phyloP scores from a whole-genome alignment of 64 coral and sea anemone species.

The Platygyra sinensis region DNA sequence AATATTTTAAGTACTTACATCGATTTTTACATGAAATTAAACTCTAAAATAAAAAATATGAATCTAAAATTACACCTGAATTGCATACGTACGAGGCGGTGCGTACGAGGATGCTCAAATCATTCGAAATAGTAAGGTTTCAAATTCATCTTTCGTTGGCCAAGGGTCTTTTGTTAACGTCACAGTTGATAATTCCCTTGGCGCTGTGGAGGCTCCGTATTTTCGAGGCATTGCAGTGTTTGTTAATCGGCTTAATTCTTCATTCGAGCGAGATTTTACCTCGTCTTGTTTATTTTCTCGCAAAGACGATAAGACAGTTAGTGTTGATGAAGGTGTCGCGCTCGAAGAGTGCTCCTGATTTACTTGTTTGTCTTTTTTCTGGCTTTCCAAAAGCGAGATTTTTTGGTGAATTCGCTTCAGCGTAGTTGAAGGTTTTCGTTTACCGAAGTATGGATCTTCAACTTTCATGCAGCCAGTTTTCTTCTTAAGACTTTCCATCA shows the following conservation, averaged over 20 bases:
- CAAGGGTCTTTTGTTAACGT: background rate
- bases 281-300: background rate
- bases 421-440: constrained; percentile 48
- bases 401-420: constrained; percentile 60
- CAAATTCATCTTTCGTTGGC: constrained; percentile 61
- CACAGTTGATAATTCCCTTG: background rate
- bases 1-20: background rate
- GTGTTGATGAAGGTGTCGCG: background rate
- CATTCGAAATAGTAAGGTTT: constrained; percentile 38
- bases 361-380: background rate
- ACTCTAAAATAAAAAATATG: background rate
- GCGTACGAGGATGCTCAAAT: constrained; percentile 15
- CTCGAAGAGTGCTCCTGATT: background rate
- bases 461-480: constrained; percentile 58
- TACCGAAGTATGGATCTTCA: constrained; percentile 53
- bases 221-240: background rate
- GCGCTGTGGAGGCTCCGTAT: background rate
- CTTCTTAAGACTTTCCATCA: constrained; percentile 21
- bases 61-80: background rate
- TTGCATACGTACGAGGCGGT: background rate
- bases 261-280: background rate
- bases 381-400: constrained; percentile 43
- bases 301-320: background rate
- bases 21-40: background rate
- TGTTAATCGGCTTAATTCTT: background rate